These are phyloP conservation scores for Pangasius larnaudii DNA, from an alignment of 2,797 vertebrate species.

Conservation along the genomic window DNA sequence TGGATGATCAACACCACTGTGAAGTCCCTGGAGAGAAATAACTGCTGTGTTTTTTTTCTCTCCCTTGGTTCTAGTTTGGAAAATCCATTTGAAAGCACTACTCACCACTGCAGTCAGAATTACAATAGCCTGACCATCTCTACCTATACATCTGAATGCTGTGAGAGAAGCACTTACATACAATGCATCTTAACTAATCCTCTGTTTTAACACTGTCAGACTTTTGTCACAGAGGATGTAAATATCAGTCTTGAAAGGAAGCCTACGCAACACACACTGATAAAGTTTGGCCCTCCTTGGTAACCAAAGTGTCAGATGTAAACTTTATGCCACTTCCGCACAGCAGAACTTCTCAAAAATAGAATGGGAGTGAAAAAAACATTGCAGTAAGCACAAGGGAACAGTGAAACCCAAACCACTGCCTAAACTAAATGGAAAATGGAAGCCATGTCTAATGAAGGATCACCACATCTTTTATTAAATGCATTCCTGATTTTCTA, in stretches of 20 bases:
- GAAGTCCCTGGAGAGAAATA: conserved; percentile 27
- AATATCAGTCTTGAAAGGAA: conserved; percentile 40
- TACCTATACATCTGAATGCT: neutral
- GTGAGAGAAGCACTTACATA: conserved; percentile 9
- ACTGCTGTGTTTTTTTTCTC: conserved; percentile 14
- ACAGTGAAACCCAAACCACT: neutral
- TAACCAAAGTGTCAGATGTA: conserved; percentile 49
- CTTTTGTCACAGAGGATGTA: conserved; percentile 33
- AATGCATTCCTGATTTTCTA: conserved; percentile 25
- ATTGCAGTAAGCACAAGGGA: neutral
- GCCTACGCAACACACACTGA: conserved; percentile 29
- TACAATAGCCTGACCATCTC: conserved; percentile 7
- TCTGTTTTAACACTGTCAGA: conserved; percentile 22
- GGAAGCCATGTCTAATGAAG: conserved; percentile 2
- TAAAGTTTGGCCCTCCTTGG: conserved; percentile 38
- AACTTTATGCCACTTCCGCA: conserved; percentile 39
- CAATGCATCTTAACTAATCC: conserved; percentile 5
- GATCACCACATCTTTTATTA: neutral
- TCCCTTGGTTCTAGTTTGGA: conserved; percentile 10
- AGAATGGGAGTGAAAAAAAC: neutral
- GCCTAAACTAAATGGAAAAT: conserved; percentile 9
- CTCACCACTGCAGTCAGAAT: neutral
- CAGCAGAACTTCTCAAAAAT: conserved; percentile 23
- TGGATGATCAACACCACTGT: conserved; percentile 31
- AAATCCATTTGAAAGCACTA: conserved; percentile 28